Conservation (phyloP, 2,797 vertebrate species). For the Arremon aurantiirostris region DNA sequence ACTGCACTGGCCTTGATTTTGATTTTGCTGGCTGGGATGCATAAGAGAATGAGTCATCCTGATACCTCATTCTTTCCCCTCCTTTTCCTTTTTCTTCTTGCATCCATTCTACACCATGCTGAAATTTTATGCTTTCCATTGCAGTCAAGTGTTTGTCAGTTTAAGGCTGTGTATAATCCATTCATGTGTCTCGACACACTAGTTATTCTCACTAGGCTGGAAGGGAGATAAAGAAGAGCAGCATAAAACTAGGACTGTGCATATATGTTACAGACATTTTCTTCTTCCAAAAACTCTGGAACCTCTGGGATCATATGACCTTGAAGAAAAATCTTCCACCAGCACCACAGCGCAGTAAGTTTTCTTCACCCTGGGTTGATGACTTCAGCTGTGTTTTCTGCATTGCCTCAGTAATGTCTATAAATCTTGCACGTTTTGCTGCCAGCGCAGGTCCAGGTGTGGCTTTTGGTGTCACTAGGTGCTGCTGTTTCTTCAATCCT, state of each 20-base stretch:
- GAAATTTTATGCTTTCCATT: not conserved
- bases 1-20: not conserved
- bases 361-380: not conserved
- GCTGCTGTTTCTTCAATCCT: not conserved
- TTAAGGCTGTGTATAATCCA: not conserved
- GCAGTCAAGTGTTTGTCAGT: not conserved
- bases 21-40: not conserved
- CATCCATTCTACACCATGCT: not conserved
- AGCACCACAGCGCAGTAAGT: not conserved
- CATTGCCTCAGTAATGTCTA: not conserved
- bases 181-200: not conserved
- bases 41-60: not conserved
- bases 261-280: not conserved
- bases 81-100: not conserved
- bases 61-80: not conserved
- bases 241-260: not conserved
- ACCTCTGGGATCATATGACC: not conserved
- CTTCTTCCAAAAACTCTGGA: not conserved
- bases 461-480: not conserved
- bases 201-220: not conserved
- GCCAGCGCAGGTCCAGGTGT: not conserved
- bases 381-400: not conserved
- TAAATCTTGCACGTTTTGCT: not conserved
- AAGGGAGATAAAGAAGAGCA: not conserved
- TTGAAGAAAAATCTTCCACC: slow-evolving; percentile 1